A percentile compares a stretch with the other conserved stretches of the same genome.
These are phyloP conservation scores for Micrasema minimum DNA, from an alignment of 1,140 invertebrate species.

Conservation along the genomic window DNA sequence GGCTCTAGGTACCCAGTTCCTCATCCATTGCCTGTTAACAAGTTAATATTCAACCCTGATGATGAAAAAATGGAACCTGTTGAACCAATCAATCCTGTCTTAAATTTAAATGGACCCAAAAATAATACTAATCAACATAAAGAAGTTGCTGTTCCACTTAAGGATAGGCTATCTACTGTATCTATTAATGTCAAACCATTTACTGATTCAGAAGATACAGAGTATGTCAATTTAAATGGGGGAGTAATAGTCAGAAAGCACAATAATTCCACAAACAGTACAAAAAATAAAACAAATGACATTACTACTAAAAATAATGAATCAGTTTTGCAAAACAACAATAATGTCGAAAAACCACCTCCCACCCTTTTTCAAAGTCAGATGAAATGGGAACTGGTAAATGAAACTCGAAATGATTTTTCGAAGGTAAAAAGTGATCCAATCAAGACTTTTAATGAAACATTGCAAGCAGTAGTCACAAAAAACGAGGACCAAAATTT, in stretches of 20 bases:
- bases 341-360: neutral
- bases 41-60: conserved; percentile 65
- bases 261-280: conserved; percentile 42
- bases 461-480: conserved; percentile 65
- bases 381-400: conserved; percentile 64
- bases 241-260: conserved; percentile 53
- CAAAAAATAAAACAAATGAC: conserved; percentile 20
- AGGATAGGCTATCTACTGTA: conserved; percentile 64
- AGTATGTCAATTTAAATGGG: conserved; percentile 58
- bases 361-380: conserved; percentile 55
- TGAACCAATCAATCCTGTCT: conserved; percentile 28
- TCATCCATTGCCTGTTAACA: conserved; percentile 76
- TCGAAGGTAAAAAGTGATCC: conserved; percentile 59
- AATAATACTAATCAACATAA: conserved; percentile 3
- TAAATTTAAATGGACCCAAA: conserved; percentile 14
- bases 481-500: conserved; percentile 59
- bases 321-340: too few species aligned
- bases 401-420: conserved; percentile 62
- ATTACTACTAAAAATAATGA: too few species aligned
- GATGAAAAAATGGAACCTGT: conserved; percentile 35
- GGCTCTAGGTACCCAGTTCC: conserved; percentile 67
- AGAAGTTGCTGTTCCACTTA: conserved; percentile 59
- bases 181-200: conserved; percentile 60
- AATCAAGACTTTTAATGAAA: conserved; percentile 65
- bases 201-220: conserved; percentile 37